Conservation (phyloP, 2,888 invertebrate genomes). For the Drosophila prolongata region DNA sequence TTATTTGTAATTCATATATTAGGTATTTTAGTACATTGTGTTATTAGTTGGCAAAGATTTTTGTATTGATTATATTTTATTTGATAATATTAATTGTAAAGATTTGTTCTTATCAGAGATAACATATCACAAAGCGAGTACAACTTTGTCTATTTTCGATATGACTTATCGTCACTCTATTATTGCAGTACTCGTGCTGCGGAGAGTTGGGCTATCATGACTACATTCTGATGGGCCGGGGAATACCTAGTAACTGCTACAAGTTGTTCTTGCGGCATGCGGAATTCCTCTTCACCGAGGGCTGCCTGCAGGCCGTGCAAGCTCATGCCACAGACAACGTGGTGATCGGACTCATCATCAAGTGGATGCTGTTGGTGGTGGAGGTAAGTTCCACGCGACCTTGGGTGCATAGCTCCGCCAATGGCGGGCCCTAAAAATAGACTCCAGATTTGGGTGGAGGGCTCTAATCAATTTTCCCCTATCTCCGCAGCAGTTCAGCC, state of each 20-base stretch:
- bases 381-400: slow-evolving; percentile 66
- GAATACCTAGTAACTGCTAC: slow-evolving; percentile 75
- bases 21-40: too few species aligned
- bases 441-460: slow-evolving; percentile 34
- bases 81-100: too few species aligned
- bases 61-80: too few species aligned
- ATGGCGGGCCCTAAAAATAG: slow-evolving; percentile 35
- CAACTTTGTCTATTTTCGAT: neutral
- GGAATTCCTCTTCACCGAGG: slow-evolving; percentile 58
- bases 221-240: slow-evolving; percentile 64
- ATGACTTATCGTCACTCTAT: neutral
- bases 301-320: slow-evolving; percentile 70
- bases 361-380: slow-evolving; percentile 75
- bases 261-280: slow-evolving; percentile 46
- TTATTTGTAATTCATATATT: too few species aligned
- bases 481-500: slow-evolving; percentile 57
- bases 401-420: slow-evolving; percentile 41
- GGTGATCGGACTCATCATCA: slow-evolving; percentile 71
- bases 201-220: slow-evolving; percentile 78
- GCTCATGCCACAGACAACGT: slow-evolving; percentile 73
- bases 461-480: slow-evolving; percentile 16
- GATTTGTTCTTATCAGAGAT: too few species aligned
- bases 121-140: too few species aligned
- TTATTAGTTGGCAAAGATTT: too few species aligned
- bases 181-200: slow-evolving; percentile 79